Evolutionary conservation across 2,888 invertebrate species (phyloP), one percentile per base, ranked within the genome.

Genomic region (Bellardia pandia): DNA sequence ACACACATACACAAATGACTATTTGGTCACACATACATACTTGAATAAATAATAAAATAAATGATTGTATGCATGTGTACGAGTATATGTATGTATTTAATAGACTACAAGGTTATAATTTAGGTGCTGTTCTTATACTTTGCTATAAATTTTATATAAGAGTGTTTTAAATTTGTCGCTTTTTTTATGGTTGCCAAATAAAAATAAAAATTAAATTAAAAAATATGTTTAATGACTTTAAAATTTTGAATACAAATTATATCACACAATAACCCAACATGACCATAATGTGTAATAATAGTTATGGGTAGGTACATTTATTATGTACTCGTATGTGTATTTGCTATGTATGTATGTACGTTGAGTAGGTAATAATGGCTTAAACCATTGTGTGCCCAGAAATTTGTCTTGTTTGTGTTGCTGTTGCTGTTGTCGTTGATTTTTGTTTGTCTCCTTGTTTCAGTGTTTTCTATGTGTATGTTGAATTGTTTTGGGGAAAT

Each of bases 131-230:
- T 51, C 68, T 69, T 48, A 69, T 51, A 51, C 68, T 51, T 51
- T 79, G 62, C 60, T 16, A 79, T 71, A 79, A 79, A 79, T 79
- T 71, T 80, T 71, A 64, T 62, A 79, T n/a, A 62, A 62, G 51
- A 62, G 62, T 23, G 62, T 60, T 79, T 78, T 53, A 33, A 60
- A 58, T 64, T 64, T 40, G 40, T 45, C 6, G 14, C 37, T 37
- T 37, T 68, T 68, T 69, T 78, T 33, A 78, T 78, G 69, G 48
- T 23, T 76, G 51, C 16, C 4, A 45, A 45, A 45, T 13, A 45
- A 45, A 45, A 45, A 13, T 53, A 37, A 64, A 56, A 68, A 23
- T 23, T 23, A 23, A 66, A 68, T 68, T 40, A 30, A 30, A 42
- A 66, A 45, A 45, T 30, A 13, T 23, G 14, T 48, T 69, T 68